These are phyloP conservation scores for Neuroscelio doddi DNA, from an alignment of 2,888 invertebrate species.

Conservation along the genomic window DNA sequence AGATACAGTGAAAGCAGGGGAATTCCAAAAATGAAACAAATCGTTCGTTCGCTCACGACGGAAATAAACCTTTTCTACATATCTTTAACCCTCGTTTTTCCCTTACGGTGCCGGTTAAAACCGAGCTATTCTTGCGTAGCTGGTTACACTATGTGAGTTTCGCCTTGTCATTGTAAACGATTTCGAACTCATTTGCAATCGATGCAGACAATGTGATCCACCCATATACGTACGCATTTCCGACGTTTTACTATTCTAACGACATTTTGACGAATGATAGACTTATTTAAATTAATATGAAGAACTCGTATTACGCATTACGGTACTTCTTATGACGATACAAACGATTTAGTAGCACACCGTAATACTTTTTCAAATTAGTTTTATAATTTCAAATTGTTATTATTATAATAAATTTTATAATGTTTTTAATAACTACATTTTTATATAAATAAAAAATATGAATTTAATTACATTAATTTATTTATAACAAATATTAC, in stretches of 20 bases:
- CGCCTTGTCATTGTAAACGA: conserved; percentile 12
- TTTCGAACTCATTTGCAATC: conserved; percentile 50
- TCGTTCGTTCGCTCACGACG: conserved; percentile 34
- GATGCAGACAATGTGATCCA: conserved; percentile 31
- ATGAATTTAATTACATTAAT: too few species aligned
- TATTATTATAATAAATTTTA: too few species aligned
- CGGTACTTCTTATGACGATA: not conserved
- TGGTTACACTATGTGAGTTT: conserved; percentile 11
- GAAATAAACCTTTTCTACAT: conserved; percentile 53
- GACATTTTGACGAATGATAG: conserved; percentile 46
- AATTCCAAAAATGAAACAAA: conserved; percentile 51
- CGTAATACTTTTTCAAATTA: not conserved
- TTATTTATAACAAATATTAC: too few species aligned
- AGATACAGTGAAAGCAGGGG: conserved; percentile 11
- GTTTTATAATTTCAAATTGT: not conserved
- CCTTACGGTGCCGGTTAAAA: conserved; percentile 22
- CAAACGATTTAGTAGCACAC: not conserved
- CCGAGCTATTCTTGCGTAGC: conserved; percentile 9
- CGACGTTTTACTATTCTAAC: conserved; percentile 44
- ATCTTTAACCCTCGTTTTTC: conserved; percentile 35
- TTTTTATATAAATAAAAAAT: too few species aligned
- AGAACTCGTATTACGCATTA: conserved; percentile 12
- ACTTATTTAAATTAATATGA: conserved; percentile 47
- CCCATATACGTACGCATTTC: conserved; percentile 54
- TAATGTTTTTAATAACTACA: too few species aligned